Conservation (phyloP, 2,888 invertebrate species). For the Cordilura impudica region DNA sequence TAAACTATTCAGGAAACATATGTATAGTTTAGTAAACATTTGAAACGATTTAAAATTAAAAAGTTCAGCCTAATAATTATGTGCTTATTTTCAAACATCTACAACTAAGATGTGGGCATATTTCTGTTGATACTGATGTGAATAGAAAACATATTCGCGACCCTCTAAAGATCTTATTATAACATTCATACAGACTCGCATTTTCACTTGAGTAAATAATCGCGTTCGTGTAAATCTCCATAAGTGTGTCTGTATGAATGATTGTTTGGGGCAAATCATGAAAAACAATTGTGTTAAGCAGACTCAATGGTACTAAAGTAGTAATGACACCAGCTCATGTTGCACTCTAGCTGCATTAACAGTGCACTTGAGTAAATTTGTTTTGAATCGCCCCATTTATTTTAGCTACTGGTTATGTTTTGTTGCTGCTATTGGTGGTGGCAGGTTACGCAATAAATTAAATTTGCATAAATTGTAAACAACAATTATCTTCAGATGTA, state of each 20-base stretch:
- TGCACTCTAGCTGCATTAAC: slow-evolving; percentile 56
- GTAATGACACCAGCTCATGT: slow-evolving; percentile 63
- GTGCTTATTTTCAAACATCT: too few species aligned
- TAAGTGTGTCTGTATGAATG: not conserved
- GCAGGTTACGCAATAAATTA: not conserved
- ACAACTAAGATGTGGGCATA: not conserved
- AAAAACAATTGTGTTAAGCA: slow-evolving; percentile 65
- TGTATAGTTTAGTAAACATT: too few species aligned
- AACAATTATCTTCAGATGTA: not conserved
- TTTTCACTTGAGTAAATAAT: slow-evolving; percentile 50
- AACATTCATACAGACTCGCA: slow-evolving; percentile 26
- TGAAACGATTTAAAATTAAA: too few species aligned
- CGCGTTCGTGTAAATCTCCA: slow-evolving; percentile 22
- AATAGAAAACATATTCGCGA: slow-evolving; percentile 21
- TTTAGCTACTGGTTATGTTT: slow-evolving; percentile 19
- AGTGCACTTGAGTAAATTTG: slow-evolving; percentile 59
- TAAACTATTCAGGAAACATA: too few species aligned
- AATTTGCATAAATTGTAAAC: not conserved
- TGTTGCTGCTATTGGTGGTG: not conserved
- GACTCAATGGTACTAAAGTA: slow-evolving; percentile 63
- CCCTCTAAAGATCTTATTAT: slow-evolving; percentile 11
- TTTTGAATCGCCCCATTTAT: slow-evolving; percentile 51
- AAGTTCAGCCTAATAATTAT: too few species aligned
- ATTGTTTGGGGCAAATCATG: slow-evolving; percentile 50
- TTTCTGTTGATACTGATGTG: slow-evolving; percentile 2